A percentile compares a stretch with the other conserved stretches of the same genome.
Evolutionary conservation across 2,888 invertebrate genomes (phyloP).

Genomic region (Dilophus febrilis): DNA sequence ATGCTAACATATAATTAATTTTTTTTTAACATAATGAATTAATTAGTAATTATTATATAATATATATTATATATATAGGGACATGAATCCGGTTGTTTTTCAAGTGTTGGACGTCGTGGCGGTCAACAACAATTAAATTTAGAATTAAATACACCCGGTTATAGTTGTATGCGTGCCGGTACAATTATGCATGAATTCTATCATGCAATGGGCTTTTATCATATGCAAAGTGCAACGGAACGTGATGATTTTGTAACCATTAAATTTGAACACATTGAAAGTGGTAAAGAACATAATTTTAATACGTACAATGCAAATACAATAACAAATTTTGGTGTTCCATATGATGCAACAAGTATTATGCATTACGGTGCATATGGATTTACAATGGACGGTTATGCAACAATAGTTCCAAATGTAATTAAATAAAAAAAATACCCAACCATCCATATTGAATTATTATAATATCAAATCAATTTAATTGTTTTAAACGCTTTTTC

Average conservation of each 20-base stretch:
- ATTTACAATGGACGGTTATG: constrained; percentile 48
- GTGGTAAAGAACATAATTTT: constrained; percentile 49
- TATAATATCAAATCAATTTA: too few relatives aligned
- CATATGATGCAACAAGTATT: constrained; percentile 61
- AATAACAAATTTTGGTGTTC: constrained; percentile 43
- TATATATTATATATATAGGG: not conserved
- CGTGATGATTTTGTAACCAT: constrained; percentile 51
- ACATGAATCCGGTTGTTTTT: constrained; percentile 54
- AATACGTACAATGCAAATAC: constrained; percentile 38
- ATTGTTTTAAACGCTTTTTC: not conserved
- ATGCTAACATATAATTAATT: too few relatives aligned
- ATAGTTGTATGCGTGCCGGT: constrained; percentile 23
- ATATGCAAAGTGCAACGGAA: constrained; percentile 61
- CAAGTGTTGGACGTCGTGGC: constrained; percentile 47
- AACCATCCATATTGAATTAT: too few relatives aligned
- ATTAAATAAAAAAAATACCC: too few relatives aligned
- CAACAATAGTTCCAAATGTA: constrained; percentile 42
- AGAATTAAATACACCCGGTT: constrained; percentile 15
- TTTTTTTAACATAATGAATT: not conserved
- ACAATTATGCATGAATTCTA: constrained; percentile 62
- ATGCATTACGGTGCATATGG: constrained; percentile 63
- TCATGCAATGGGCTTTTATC: constrained; percentile 61
- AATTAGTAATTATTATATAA: not conserved
- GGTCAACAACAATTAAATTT: constrained; percentile 20
- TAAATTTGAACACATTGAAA: constrained; percentile 24